These are phyloP conservation scores for Hirtodrosophila cameraria DNA, from an alignment of 2,888 invertebrate genomes.

Conservation along the genomic window DNA sequence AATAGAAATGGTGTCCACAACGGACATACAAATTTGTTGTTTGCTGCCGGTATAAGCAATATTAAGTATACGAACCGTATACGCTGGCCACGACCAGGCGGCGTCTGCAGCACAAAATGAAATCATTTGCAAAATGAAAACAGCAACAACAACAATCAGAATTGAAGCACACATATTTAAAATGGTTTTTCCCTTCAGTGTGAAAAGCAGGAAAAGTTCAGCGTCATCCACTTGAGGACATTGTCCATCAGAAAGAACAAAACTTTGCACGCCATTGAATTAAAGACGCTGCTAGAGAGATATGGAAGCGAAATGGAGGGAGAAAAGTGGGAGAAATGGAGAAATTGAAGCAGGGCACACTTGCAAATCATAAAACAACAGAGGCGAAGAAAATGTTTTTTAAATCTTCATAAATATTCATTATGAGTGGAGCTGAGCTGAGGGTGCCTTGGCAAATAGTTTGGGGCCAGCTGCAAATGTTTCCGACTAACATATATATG, in stretches of 20 bases:
- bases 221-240: slow-evolving; percentile 50
- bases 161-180: slow-evolving; percentile 30
- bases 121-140: slow-evolving; percentile 79
- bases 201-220: slow-evolving; percentile 32
- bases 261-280: slow-evolving; percentile 78
- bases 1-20: background rate
- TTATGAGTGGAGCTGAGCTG: slow-evolving; percentile 49
- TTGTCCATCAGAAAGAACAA: slow-evolving; percentile 58
- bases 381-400: slow-evolving; percentile 81
- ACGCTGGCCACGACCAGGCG: slow-evolving; percentile 19
- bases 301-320: background rate
- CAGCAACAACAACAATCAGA: slow-evolving; percentile 43
- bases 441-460: slow-evolving; percentile 69
- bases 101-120: slow-evolving; percentile 68
- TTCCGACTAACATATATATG: slow-evolving; percentile 13
- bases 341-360: slow-evolving; percentile 50
- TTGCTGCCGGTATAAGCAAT: slow-evolving; percentile 54
- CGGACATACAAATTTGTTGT: slow-evolving; percentile 54
- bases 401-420: slow-evolving; percentile 83
- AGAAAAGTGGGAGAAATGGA: background rate
- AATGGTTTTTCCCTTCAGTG: slow-evolving; percentile 38
- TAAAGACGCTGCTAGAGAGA: slow-evolving; percentile 41
- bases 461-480: slow-evolving; percentile 64
- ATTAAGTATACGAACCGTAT: slow-evolving; percentile 61
- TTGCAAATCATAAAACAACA: slow-evolving; percentile 83